Conservation (phyloP, 2,113 vertebrate genomes). For the Lagopus leucura region DNA sequence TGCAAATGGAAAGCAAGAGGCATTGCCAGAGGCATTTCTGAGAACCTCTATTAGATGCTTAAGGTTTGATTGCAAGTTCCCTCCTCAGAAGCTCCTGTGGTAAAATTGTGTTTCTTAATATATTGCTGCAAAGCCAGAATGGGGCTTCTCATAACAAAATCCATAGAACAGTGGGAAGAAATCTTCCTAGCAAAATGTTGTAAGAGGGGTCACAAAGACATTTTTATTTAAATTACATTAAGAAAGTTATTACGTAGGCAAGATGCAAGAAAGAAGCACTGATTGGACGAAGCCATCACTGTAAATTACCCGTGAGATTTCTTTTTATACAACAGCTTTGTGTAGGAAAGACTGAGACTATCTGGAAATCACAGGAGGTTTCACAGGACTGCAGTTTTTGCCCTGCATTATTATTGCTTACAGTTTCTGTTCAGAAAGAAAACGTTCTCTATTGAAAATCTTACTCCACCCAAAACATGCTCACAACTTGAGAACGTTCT, state of each 20-base stretch:
- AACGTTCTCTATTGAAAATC: not conserved
- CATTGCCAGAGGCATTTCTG: not conserved
- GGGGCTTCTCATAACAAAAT: not conserved
- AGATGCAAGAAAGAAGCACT: not conserved
- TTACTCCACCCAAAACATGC: not conserved
- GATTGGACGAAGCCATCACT: not conserved
- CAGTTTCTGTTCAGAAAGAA: not conserved
- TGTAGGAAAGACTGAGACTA: not conserved
- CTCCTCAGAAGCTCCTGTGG: not conserved
- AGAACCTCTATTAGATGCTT: not conserved
- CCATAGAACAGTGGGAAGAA: not conserved
- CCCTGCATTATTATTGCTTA: not conserved
- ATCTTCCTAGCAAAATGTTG: not conserved
- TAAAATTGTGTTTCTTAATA: not conserved
- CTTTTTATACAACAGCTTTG: not conserved
- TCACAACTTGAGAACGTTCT: not conserved
- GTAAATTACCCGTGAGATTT: not conserved
- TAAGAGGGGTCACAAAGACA: not conserved
- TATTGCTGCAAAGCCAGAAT: not conserved
- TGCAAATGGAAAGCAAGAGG: not conserved
- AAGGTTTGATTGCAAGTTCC: not conserved
- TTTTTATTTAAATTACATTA: slow-evolving; percentile 15
- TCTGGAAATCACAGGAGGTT: not conserved
- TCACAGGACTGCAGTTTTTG: not conserved
- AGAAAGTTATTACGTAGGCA: not conserved